These are phyloP conservation scores for Coboldia fuscipes DNA, from an alignment of 1,140 invertebrate genomes.

Conservation along the genomic window DNA sequence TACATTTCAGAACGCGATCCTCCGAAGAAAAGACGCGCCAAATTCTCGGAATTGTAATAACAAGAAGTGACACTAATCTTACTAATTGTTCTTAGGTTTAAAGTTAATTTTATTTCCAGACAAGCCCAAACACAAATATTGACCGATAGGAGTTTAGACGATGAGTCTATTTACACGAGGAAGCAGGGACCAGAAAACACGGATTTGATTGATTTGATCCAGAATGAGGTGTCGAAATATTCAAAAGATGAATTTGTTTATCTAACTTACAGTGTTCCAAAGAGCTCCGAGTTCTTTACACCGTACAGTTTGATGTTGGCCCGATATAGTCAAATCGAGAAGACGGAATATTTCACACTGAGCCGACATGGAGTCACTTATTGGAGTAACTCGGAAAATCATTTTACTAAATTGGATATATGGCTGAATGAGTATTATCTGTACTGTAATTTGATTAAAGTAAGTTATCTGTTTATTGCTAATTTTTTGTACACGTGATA, in stretches of 20 bases:
- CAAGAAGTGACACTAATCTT: too few relatives aligned
- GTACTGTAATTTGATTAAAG: constrained; percentile 39
- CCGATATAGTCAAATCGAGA: constrained; percentile 31
- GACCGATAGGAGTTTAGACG: too few relatives aligned
- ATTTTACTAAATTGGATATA: constrained; percentile 38
- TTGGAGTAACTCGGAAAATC: constrained; percentile 34
- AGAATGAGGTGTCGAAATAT: constrained; percentile 18
- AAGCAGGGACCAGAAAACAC: neutral
- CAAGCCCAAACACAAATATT: too few relatives aligned
- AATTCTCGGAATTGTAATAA: too few relatives aligned
- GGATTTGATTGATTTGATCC: constrained; percentile 2
- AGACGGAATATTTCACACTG: constrained; percentile 40
- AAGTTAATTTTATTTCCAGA: too few relatives aligned
- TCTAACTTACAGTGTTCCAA: constrained; percentile 41
- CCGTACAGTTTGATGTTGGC: constrained; percentile 39
- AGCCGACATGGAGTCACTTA: constrained; percentile 45
- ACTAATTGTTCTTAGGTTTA: too few relatives aligned
- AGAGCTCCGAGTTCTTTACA: constrained; percentile 41
- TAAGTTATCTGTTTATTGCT: constrained; percentile 12
- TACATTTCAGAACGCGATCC: too few relatives aligned
- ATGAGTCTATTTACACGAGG: too few relatives aligned
- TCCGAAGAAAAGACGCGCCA: too few relatives aligned
- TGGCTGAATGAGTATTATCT: constrained; percentile 50
- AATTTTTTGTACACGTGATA: constrained; percentile 2
- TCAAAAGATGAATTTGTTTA: constrained; percentile 36